A percentile compares a stretch with the other conserved stretches of the same genome.
These are phyloP conservation scores for Lonchura striata DNA, from an alignment of 2,113 vertebrate genomes.

Conservation along the genomic window DNA sequence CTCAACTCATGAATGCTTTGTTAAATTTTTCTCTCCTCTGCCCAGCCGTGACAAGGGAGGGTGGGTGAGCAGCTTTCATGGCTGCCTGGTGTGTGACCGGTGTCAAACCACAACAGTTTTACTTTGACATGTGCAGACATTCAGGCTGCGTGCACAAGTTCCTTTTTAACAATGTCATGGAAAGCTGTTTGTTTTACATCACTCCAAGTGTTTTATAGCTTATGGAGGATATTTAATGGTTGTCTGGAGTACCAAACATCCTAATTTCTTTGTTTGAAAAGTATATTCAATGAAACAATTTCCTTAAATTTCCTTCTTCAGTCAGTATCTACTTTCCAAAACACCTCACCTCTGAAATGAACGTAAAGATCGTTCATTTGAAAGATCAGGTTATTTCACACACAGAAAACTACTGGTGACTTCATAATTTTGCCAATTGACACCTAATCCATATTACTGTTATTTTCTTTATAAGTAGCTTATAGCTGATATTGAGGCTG, in stretches of 20 bases:
- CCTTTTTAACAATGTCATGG: background rate
- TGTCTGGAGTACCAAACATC: background rate
- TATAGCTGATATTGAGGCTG: background rate
- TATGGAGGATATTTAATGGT: background rate
- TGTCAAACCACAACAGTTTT: background rate
- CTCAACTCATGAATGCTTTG: background rate
- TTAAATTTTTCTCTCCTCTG: background rate
- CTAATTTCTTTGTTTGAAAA: background rate
- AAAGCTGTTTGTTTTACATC: background rate
- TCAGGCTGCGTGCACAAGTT: background rate
- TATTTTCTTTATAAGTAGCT: background rate
- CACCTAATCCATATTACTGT: background rate
- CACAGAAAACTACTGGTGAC: background rate
- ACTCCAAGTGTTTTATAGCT: background rate
- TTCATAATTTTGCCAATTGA: background rate
- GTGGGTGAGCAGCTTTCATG: fast-evolving
- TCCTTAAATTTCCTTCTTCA: background rate
- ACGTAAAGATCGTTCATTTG: background rate
- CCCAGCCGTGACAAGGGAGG: background rate
- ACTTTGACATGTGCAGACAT: background rate
- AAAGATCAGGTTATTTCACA: background rate
- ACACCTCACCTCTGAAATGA: background rate
- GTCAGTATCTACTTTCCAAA: background rate
- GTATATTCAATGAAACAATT: background rate
- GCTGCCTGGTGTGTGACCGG: background rate